phyloP scores from a whole-genome alignment of 2,888 invertebrate genomes.

The Oscheius sp. region DNA sequence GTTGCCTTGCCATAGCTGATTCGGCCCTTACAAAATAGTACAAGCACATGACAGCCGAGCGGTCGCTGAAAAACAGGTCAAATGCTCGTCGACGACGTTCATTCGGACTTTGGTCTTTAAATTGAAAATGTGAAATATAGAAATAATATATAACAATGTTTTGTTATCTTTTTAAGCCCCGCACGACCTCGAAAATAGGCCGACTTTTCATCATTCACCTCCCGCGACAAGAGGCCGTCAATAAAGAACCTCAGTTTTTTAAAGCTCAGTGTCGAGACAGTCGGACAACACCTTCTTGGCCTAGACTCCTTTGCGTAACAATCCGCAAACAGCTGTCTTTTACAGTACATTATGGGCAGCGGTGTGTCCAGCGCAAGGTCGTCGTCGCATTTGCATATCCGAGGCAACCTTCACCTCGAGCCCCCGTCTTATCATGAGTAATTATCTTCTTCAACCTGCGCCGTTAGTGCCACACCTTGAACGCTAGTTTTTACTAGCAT shows the following conservation, averaged over 20 bases:
- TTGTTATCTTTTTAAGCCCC: constrained; percentile 26
- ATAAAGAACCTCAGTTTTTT: constrained; percentile 17
- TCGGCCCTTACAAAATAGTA: constrained; percentile 31
- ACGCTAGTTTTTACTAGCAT: too few species aligned
- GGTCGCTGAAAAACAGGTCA: constrained; percentile 28
- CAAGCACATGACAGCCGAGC: constrained; percentile 32
- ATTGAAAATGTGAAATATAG: too few species aligned
- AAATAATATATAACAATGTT: background rate
- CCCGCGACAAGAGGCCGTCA: constrained; percentile 16
- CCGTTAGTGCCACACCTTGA: constrained; percentile 27
- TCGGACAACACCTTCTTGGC: constrained; percentile 24
- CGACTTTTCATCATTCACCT: constrained; percentile 18
- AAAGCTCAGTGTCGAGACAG: constrained; percentile 11
- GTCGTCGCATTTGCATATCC: constrained; percentile 29
- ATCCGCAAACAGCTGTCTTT: constrained; percentile 13
- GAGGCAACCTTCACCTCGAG: constrained; percentile 28
- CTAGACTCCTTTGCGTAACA: background rate
- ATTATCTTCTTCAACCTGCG: constrained; percentile 26
- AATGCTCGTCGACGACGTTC: constrained; percentile 23
- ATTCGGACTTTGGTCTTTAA: constrained; percentile 22
- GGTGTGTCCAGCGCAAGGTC: constrained; percentile 20
- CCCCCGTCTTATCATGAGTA: constrained; percentile 29
- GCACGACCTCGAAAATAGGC: constrained; percentile 27
- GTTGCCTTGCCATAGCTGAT: constrained; percentile 29
- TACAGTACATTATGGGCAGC: constrained; percentile 23